Evolutionary conservation across 2,888 invertebrate genomes (phyloP).

Genomic region (Tenthredo scrophulariae): DNA sequence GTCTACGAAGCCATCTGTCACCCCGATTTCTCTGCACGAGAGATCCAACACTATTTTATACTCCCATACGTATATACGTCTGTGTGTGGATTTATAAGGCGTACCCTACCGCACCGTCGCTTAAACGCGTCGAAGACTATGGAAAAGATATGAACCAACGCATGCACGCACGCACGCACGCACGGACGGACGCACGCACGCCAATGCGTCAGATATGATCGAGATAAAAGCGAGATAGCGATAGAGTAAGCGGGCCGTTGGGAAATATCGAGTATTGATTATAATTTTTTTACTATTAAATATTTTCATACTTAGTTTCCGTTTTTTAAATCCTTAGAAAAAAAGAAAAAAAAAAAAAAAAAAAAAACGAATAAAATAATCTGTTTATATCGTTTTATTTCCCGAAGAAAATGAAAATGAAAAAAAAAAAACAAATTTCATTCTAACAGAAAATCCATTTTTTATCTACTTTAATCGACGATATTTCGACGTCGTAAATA

Average conservation of each 20-base stretch:
- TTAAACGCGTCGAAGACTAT: background rate
- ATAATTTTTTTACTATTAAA: background rate
- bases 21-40: background rate
- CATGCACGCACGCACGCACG: background rate
- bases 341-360: no score
- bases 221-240: constrained; percentile 71
- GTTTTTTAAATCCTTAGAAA: background rate
- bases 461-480: no score
- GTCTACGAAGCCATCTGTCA: constrained; percentile 50
- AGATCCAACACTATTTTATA: background rate
- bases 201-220: constrained; percentile 66
- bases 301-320: background rate
- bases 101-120: background rate
- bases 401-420: no score
- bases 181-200: background rate
- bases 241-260: constrained; percentile 27
- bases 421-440: no score
- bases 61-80: background rate
- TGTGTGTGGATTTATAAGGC: constrained; percentile 9
- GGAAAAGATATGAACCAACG: background rate
- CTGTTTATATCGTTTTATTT: no score
- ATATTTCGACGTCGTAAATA: no score
- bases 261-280: constrained; percentile 42
- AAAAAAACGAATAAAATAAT: no score
- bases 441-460: no score